A percentile compares a stretch with the other conserved stretches of the same genome.
These are phyloP conservation scores for Sebastes hopkinsi DNA, from an alignment of 2,797 vertebrate species.

Conservation along the genomic window DNA sequence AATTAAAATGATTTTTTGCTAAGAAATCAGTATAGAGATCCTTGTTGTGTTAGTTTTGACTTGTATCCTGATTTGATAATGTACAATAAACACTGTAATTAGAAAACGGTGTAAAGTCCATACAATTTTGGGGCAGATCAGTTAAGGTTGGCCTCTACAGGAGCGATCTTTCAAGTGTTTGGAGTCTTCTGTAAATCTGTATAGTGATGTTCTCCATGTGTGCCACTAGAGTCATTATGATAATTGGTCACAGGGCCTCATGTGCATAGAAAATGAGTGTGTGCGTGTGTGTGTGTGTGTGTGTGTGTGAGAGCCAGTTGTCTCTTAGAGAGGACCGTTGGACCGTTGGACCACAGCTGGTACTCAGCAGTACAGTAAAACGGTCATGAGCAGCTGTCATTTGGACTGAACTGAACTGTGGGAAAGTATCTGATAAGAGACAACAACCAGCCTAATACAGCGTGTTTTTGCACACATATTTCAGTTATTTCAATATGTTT, in stretches of 20 bases:
- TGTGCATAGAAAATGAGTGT: constrained; percentile 25
- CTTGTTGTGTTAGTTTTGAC: background rate
- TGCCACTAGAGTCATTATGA: constrained; percentile 17
- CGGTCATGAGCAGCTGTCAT: constrained; percentile 57
- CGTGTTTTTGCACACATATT: background rate
- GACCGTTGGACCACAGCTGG: constrained; percentile 68
- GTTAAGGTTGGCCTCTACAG: background rate
- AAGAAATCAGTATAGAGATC: background rate
- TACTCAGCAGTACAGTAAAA: constrained; percentile 41
- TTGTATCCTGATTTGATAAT: background rate
- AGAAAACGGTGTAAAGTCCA: background rate
- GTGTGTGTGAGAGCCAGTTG: constrained; percentile 44
- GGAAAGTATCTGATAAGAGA: constrained; percentile 36
- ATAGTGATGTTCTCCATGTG: background rate
- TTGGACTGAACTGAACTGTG: constrained; percentile 38
- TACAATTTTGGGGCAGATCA: background rate
- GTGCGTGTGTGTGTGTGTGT: constrained; percentile 18
- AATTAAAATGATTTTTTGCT: background rate
- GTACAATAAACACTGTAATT: background rate
- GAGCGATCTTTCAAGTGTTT: background rate
- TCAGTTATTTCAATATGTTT: background rate
- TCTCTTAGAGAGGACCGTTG: constrained; percentile 45
- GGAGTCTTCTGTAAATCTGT: background rate
- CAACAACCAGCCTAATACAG: background rate
- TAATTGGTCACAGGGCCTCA: constrained; percentile 50